Conservation (phyloP, 2,888 invertebrate genomes). For the Cyrtodaria siliqua region DNA sequence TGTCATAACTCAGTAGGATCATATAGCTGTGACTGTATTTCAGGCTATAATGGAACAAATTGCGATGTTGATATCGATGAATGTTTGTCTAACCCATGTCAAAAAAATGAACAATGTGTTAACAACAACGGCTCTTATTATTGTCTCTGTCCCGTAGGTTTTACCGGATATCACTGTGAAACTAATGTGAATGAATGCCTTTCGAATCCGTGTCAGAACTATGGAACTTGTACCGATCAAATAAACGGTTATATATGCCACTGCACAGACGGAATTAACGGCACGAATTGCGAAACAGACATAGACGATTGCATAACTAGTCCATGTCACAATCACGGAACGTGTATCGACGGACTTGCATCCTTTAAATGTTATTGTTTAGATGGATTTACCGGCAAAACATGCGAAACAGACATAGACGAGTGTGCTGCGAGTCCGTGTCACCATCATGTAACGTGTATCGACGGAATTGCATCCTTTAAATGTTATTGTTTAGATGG, state of each 20-base stretch:
- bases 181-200: slow-evolving; percentile 15
- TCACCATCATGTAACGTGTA: background rate
- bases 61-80: slow-evolving; percentile 19
- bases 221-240: too few species aligned
- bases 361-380: slow-evolving; percentile 19
- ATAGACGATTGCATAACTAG: slow-evolving; percentile 19
- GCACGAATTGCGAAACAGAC: slow-evolving; percentile 13
- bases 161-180: slow-evolving; percentile 2
- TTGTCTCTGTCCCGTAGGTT: slow-evolving; percentile 15
- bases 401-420: background rate
- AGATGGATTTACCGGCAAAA: background rate
- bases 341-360: slow-evolving; percentile 15
- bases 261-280: background rate
- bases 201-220: background rate
- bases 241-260: too few species aligned
- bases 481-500: background rate
- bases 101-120: slow-evolving; percentile 13
- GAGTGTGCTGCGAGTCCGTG: slow-evolving; percentile 5
- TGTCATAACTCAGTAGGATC: slow-evolving; percentile 26
- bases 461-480: background rate
- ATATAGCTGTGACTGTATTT: slow-evolving; percentile 23
- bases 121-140: slow-evolving; percentile 16
- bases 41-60: slow-evolving; percentile 10
- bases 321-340: slow-evolving; percentile 19
- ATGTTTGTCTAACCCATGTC: slow-evolving; percentile 14